Evolutionary conservation across 1,140 invertebrate genomes (phyloP), one percentile per base, ranked within the genome.

Genomic region (Bombus haemorrhoidalis): DNA sequence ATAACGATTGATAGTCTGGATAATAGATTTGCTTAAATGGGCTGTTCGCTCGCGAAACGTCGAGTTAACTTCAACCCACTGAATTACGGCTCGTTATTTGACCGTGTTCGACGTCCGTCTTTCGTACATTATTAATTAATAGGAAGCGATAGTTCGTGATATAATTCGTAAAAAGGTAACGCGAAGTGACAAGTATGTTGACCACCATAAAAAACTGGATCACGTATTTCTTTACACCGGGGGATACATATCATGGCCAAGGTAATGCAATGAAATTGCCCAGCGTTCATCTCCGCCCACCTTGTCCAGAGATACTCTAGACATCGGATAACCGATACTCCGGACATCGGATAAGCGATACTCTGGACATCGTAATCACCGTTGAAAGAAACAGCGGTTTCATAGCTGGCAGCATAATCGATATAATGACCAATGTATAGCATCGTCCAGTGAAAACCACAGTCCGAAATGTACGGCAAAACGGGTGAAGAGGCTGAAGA

Each of bases 201-300:
- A 53, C 47, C 47, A 8, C 18, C 47, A 28, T 59, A 10, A 9
- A 25, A 28, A 59, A 59, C 3, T 62, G 25, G 28, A 62, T 62
- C 28, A n/a, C 18, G 59, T 12, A n/a, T 89, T 89, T 77, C 47
- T 89, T 90, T 87, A 62, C 81, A 69, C 12, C 25, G 2, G 32
- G 34, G 81, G 9, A 71, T 66, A 71, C 78, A 84, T 78, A 88
- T 86, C 83, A 89, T 74, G 79, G 15, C 39, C 0, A 28, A 59
- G 62, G 76, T 77, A 81, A 86, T 59, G 73, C 76, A 79, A 88
- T 88, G 86, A 47, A 88, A 72, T 43, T 81, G 28, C 6, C 12
- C 3, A 15, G 34, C 39, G 47, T 53, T 53, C 59, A 28, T 41
- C 28, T 13, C 59, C 64, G 53, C 43, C 86, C 57, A 76, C 12